Evolutionary conservation across 2,888 invertebrate genomes (phyloP), one percentile per base, ranked within the genome.

Genomic region (Pachymerium ferrugineum): DNA sequence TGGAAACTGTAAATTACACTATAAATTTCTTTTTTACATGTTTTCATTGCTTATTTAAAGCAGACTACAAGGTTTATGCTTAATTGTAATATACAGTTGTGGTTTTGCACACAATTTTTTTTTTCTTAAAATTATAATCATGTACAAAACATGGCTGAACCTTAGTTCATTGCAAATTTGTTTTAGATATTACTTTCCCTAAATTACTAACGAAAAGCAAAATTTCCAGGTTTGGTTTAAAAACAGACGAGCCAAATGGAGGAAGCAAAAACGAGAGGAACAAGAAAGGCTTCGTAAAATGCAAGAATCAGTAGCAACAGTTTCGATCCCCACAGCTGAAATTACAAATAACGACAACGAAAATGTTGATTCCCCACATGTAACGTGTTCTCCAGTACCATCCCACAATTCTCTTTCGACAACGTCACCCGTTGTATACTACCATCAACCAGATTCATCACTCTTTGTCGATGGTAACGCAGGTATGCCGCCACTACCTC

Each of bases 201-300:
- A n/a, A n/a, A n/a, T n/a, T n/a, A n/a, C n/a, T n/a, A n/a, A n/a
- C n/a, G n/a, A n/a, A n/a, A n/a, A n/a, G n/a, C n/a, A n/a, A n/a
- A n/a, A n/a, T 80, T 85, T 85, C 14, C 85, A 96, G 96, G 96
- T 96, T 12, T 96, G 96, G 96, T 96, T 96, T 84, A 96, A 96
- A 84, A 96, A 96, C 83, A 88, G 96, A 22, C 87, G 96, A 42
- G 96, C 96, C 78, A 97, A 96, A 85, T 96, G 95, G 95, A 88
- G 96, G 78, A 96, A 96, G 81, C 94, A 94, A 82, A 95, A 95
- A 82, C 88, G 95, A 1, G 96, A 85, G 77, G 83, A 84, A 74
- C 84, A 84, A 74, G 82, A 83, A 72, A 91, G 82, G 90, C 92
- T 82, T 90, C 92, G 83, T 14, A 42, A 54, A 30, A 28, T 47